phyloP scores from a whole-genome alignment of 2,797 vertebrate genomes.

The Dipus sagitta region DNA sequence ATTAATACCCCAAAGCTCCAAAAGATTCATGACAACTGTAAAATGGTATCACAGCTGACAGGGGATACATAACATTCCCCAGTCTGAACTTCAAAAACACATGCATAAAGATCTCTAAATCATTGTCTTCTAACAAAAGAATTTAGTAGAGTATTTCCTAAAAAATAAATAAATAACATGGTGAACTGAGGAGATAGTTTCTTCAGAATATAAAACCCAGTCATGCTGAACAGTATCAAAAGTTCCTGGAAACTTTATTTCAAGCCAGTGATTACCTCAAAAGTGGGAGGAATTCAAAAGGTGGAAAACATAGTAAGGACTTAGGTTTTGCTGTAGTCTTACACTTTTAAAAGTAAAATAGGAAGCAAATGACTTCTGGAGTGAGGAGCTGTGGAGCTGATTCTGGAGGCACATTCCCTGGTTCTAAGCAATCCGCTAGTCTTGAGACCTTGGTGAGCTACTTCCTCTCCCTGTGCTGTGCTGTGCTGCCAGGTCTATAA shows the following conservation, averaged over 20 bases:
- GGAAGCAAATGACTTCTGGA: conserved; percentile 7
- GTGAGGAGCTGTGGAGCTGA: background rate
- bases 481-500: conserved; percentile 36
- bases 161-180: background rate
- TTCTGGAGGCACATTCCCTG: background rate
- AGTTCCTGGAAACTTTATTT: conserved; percentile 49
- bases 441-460: background rate
- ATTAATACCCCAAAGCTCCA: background rate
- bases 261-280: background rate
- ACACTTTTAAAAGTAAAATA: conserved; percentile 17
- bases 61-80: conserved; percentile 13
- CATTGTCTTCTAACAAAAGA: conserved; percentile 45
- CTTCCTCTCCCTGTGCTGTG: background rate
- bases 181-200: background rate
- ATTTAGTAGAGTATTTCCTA: background rate
- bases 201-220: conserved; percentile 55
- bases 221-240: background rate
- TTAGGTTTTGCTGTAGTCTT: conserved; percentile 27
- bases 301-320: background rate
- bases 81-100: conserved; percentile 49
- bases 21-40: background rate
- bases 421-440: conserved; percentile 48
- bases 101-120: conserved; percentile 20
- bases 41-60: conserved; percentile 12
- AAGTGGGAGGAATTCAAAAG: background rate